Evolutionary conservation across 2,797 vertebrate genomes (phyloP).

Genomic region (Poeciliopsis gracilis): DNA sequence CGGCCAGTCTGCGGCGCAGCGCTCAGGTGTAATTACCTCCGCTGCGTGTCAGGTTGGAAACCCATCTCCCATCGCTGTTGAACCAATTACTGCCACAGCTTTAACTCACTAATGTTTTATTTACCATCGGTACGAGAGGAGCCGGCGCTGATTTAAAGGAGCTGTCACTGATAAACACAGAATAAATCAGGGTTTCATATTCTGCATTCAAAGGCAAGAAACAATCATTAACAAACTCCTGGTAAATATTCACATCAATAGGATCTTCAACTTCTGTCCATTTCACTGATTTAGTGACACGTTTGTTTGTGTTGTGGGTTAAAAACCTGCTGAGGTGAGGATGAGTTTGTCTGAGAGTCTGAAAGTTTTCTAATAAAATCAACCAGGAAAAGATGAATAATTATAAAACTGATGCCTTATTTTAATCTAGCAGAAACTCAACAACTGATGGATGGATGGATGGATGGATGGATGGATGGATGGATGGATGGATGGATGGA

Average conservation of each 20-base stretch:
- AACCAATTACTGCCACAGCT: constrained; percentile 3
- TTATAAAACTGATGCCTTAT: background rate
- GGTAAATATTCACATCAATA: background rate
- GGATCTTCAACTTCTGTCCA: background rate
- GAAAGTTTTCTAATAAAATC: background rate
- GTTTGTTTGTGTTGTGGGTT: background rate
- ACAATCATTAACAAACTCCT: background rate
- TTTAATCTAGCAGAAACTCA: background rate
- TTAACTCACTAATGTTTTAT: constrained; percentile 21
- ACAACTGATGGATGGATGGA: background rate
- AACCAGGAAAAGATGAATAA: background rate
- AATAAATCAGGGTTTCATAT: background rate
- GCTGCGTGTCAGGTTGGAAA: constrained; percentile 8
- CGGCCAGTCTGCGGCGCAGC: background rate
- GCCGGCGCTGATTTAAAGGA: background rate
- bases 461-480: too few species aligned
- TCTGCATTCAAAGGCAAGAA: background rate
- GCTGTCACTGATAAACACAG: background rate
- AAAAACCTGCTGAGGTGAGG: background rate
- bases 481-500: background rate
- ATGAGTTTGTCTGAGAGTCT: background rate
- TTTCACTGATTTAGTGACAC: background rate
- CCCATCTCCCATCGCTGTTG: background rate
- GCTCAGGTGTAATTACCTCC: constrained; percentile 34
- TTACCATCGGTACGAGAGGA: background rate